Conservation (phyloP, 2,113 vertebrate species). For the Patagioenas fasciata region DNA sequence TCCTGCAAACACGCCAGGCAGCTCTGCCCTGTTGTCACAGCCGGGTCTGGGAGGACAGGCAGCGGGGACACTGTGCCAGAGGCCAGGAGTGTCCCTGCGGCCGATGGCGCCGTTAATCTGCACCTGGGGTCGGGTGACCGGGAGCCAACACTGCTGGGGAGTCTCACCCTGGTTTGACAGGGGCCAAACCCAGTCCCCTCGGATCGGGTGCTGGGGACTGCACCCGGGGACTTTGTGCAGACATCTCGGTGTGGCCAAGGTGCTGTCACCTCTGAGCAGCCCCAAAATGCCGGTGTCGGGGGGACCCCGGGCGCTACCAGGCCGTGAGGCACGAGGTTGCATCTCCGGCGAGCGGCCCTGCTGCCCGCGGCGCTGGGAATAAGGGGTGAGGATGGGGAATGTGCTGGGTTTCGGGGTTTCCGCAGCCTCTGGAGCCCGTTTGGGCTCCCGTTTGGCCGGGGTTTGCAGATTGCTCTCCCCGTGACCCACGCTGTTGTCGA, state of each 20-base stretch:
- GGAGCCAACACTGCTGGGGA: neutral
- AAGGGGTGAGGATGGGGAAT: neutral
- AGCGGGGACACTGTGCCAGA: neutral
- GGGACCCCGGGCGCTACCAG: too few species aligned
- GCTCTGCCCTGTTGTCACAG: neutral
- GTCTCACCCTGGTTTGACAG: neutral
- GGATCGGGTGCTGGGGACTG: neutral
- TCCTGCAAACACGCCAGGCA: neutral
- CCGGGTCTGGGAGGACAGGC: neutral
- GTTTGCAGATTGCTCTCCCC: neutral
- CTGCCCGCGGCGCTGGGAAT: neutral
- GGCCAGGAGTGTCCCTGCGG: fast-evolving
- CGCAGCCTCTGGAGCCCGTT: too few species aligned
- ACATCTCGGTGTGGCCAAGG: neutral
- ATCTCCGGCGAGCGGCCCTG: neutral
- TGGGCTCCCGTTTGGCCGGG: neutral
- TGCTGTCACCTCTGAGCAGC: too few species aligned
- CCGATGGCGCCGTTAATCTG: neutral
- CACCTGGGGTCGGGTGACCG: neutral
- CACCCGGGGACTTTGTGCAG: neutral
- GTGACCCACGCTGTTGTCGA: neutral
- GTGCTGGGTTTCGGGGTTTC: neutral
- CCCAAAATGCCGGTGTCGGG: neutral
- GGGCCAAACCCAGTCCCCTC: neutral
- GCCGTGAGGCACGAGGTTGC: neutral